Evolutionary conservation across 2,888 invertebrate genomes (phyloP), one percentile per base, ranked within the genome.

Genomic region (Ennomos erosarius): DNA sequence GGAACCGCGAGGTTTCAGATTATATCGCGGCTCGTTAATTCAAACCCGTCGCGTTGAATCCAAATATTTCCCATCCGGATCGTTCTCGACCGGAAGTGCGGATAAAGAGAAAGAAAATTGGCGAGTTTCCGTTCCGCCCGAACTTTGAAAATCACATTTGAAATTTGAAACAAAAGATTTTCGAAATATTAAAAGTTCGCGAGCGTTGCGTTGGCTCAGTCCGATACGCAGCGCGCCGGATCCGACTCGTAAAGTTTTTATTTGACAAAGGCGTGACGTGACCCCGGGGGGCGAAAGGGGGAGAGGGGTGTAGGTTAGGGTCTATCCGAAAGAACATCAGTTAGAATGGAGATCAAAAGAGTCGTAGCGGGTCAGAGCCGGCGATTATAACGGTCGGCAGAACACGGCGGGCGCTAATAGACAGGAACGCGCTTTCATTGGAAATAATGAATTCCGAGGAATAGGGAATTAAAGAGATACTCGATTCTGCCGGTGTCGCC

Each of bases 281-380:
- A 12, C 16, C n/a, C n/a, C 5, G 10, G 12, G 50, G 10, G 46
- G 6, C 6, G 11, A 10, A 37, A 26, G 10, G n/a, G 37, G 37
- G 39, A 37, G 45, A 8, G 10, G 2, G 38, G 42, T n/a, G n/a
- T 38, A 9, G 13, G 9, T 4, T 2, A 43, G 16, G 38, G 46
- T 47, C 49, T 55, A 54, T 65, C 58, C 59, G 64, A 67, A 68
- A 64, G 68, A 69, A 71, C 68, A 65, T 67, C 68, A 66, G 67
- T 70, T 57, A 65, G 69, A 67, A 68, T 55, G 64, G 55, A 74
- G 73, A 76, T 76, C 72, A 76, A 78, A 76, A 65, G 71, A 70
- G 68, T 60, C 55, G 52, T 60, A 65, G 64, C 65, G 60, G 62
- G 45, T 50, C 48, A 44, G 55, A 37, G 62, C 43, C 16, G 44